A percentile compares a stretch with the other conserved stretches of the same genome.
phyloP scores from a whole-genome alignment of 2,888 invertebrate genomes.

The Lamproptera curius region DNA sequence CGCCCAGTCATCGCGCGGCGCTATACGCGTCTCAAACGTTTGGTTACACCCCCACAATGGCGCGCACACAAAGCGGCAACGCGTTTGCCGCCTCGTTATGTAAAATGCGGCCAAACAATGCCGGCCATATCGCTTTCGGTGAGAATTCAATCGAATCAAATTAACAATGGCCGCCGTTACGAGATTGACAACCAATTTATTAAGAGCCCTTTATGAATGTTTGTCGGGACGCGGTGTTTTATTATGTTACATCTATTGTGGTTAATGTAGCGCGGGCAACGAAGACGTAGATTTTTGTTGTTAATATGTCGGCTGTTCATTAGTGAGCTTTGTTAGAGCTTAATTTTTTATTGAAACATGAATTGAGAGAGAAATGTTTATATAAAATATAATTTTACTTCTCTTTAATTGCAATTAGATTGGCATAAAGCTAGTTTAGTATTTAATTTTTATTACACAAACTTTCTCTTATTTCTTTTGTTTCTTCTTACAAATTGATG shows the following conservation, averaged over 20 bases:
- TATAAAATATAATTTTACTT: too few species aligned
- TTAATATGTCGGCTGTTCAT: neutral
- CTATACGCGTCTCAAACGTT: slow-evolving; percentile 69
- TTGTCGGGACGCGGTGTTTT: slow-evolving; percentile 32
- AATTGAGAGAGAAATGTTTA: too few species aligned
- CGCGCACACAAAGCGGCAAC: slow-evolving; percentile 50
- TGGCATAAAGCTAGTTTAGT: too few species aligned
- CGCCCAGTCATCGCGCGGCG: slow-evolving; percentile 73
- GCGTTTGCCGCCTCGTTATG: slow-evolving; percentile 73
- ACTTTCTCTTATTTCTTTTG: too few species aligned
- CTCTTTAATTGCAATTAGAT: too few species aligned
- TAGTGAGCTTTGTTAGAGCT: neutral
- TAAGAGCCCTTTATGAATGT: slow-evolving; percentile 31
- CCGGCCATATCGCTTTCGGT: slow-evolving; percentile 68
- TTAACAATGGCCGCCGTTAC: slow-evolving; percentile 63
- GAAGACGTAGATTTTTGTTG: neutral
- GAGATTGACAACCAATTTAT: slow-evolving; percentile 37
- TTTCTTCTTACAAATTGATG: too few species aligned
- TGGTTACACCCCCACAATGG: slow-evolving; percentile 66
- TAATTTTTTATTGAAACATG: too few species aligned
- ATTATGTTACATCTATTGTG: slow-evolving; percentile 24
- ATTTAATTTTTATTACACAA: too few species aligned
- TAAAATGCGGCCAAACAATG: slow-evolving; percentile 70
- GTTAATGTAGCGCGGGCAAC: slow-evolving; percentile 1
- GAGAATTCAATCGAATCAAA: slow-evolving; percentile 68